Evolutionary conservation across 1,140 invertebrate species (phyloP).

Genomic region (Delia radicum): DNA sequence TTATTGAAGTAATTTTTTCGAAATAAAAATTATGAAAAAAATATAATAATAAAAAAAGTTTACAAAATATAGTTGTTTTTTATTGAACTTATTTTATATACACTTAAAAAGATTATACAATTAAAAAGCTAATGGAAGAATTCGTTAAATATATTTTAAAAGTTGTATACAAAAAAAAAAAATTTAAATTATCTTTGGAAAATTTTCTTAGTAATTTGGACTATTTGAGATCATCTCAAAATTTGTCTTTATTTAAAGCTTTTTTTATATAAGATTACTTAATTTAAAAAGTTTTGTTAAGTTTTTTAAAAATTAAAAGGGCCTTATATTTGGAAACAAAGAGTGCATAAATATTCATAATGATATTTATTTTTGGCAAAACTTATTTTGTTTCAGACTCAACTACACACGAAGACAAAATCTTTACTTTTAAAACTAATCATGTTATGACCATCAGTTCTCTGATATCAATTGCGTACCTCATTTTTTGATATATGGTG

Average conservation of each 20-base stretch:
- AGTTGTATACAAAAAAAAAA: background rate
- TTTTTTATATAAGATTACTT: slow-evolving; percentile 14
- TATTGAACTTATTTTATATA: background rate
- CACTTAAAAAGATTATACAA: background rate
- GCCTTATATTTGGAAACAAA: background rate
- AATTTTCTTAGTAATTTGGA: background rate
- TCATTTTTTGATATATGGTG: no score
- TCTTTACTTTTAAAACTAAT: no score
- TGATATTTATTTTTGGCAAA: no score
- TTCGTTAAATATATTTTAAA: slow-evolving; percentile 3
- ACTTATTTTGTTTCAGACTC: no score
- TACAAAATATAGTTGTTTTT: background rate
- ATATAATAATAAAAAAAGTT: background rate
- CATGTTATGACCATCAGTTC: no score
- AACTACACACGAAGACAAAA: no score
- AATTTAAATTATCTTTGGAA: slow-evolving; percentile 10
- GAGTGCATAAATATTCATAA: no score
- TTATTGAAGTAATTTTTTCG: slow-evolving; percentile 8
- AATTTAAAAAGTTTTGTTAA: no score
- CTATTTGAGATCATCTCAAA: slow-evolving; percentile 21
- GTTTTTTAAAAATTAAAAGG: background rate
- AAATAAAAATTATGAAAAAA: slow-evolving; percentile 7
- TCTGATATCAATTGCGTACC: no score
- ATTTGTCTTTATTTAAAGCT: slow-evolving; percentile 19
- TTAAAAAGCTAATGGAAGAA: slow-evolving; percentile 2